phyloP scores from a whole-genome alignment of 2,797 vertebrate genomes.

The Diplodus puntazzo region DNA sequence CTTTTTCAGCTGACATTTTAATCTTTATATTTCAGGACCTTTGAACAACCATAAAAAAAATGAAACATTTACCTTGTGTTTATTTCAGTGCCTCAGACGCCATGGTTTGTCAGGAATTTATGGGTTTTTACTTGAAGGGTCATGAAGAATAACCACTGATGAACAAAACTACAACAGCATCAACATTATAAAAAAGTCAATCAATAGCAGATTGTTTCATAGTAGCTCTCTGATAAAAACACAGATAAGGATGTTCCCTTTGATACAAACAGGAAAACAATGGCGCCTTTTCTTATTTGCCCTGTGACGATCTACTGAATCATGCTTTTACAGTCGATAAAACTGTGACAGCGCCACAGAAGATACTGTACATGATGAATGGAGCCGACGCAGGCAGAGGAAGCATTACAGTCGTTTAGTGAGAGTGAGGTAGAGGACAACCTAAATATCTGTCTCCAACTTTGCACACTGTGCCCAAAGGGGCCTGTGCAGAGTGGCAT shows the following conservation, averaged over 20 bases:
- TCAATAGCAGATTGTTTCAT: background rate
- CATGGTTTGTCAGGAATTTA: background rate
- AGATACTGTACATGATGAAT: slow-evolving; percentile 45
- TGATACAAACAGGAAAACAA: background rate
- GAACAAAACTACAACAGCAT: background rate
- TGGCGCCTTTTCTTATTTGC: background rate
- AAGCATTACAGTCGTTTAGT: slow-evolving; percentile 32
- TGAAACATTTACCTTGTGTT: too few relatives aligned
- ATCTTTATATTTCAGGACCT: background rate
- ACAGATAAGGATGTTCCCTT: background rate
- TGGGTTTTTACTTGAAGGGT: background rate
- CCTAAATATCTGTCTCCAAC: slow-evolving; percentile 32
- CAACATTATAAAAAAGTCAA: background rate
- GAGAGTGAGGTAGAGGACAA: slow-evolving; percentile 31
- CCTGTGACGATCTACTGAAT: slow-evolving; percentile 18
- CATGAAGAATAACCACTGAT: background rate
- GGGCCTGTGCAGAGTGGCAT: slow-evolving; percentile 29
- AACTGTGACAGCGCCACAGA: slow-evolving; percentile 9
- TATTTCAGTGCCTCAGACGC: background rate
- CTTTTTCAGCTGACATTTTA: background rate
- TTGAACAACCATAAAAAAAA: background rate
- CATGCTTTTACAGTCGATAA: slow-evolving; percentile 34
- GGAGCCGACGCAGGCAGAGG: slow-evolving; percentile 27
- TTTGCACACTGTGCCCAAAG: slow-evolving; percentile 40
- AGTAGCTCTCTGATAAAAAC: background rate